These are phyloP conservation scores for Halesus radiatus DNA, from an alignment of 1,140 invertebrate species.

Conservation along the genomic window DNA sequence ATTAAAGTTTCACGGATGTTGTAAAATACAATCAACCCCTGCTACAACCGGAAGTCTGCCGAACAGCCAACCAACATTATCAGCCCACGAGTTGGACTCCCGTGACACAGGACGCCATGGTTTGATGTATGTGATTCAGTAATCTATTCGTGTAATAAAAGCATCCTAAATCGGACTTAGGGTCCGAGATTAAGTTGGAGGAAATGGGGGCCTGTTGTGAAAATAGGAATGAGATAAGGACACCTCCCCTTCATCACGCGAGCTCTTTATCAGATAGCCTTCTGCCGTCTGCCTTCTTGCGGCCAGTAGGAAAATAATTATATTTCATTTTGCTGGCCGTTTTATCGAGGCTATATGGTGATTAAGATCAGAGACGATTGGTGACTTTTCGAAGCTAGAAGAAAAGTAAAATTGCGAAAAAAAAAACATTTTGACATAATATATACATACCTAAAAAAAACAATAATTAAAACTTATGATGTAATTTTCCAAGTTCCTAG, in stretches of 20 bases:
- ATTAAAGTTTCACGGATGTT: not conserved
- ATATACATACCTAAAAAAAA: too few species aligned
- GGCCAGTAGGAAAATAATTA: too few species aligned
- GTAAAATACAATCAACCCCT: not conserved
- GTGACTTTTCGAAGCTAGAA: too few species aligned
- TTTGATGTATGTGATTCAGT: slow-evolving; percentile 16
- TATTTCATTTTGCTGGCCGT: too few species aligned
- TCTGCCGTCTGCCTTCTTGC: not conserved
- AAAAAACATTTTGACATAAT: too few species aligned
- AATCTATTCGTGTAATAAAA: slow-evolving; percentile 25
- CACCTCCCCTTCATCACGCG: not conserved
- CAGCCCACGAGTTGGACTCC: not conserved
- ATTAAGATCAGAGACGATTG: too few species aligned
- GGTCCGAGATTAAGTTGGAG: slow-evolving; percentile 4
- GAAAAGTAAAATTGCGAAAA: too few species aligned
- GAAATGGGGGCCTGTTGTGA: slow-evolving; percentile 13
- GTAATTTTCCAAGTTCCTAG: too few species aligned
- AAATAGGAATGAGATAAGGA: slow-evolving; percentile 21
- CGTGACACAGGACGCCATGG: too few species aligned
- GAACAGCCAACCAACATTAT: not conserved
- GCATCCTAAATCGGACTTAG: slow-evolving; percentile 2
- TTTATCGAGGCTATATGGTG: too few species aligned
- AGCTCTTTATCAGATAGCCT: not conserved
- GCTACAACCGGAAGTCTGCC: not conserved
- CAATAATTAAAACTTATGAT: too few species aligned